Conservation (phyloP, 2,797 vertebrate species). For the Notamacropus eugenii region DNA sequence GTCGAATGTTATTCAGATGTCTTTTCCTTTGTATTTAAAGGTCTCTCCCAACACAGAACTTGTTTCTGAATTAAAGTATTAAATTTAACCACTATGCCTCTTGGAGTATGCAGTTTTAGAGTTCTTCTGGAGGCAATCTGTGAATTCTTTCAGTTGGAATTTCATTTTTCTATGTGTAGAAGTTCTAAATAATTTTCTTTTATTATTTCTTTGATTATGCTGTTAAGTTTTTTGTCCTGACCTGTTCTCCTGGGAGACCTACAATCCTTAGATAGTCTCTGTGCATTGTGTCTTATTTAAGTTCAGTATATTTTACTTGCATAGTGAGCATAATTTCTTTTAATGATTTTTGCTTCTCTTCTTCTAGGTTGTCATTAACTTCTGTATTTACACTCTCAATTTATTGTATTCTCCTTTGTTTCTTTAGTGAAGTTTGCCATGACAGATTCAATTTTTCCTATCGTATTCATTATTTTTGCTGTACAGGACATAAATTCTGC, state of each 20-base stretch:
- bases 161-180: neutral
- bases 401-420: neutral
- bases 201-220: neutral
- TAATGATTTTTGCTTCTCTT: neutral
- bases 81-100: neutral
- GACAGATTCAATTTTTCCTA: neutral
- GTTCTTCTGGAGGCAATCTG: neutral
- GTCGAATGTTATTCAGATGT: neutral
- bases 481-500: neutral
- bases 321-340: neutral
- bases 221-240: neutral
- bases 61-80: neutral
- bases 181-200: neutral
- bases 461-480: neutral
- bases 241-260: neutral
- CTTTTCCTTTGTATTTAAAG: neutral
- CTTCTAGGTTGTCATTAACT: neutral
- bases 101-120: neutral
- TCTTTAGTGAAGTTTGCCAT: neutral
- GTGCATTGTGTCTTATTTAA: neutral
- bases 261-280: neutral
- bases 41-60: neutral
- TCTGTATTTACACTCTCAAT: neutral
- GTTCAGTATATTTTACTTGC: neutral
- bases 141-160: neutral